Conservation (phyloP, 2,888 invertebrate species). For the Heteropelma amictum region DNA sequence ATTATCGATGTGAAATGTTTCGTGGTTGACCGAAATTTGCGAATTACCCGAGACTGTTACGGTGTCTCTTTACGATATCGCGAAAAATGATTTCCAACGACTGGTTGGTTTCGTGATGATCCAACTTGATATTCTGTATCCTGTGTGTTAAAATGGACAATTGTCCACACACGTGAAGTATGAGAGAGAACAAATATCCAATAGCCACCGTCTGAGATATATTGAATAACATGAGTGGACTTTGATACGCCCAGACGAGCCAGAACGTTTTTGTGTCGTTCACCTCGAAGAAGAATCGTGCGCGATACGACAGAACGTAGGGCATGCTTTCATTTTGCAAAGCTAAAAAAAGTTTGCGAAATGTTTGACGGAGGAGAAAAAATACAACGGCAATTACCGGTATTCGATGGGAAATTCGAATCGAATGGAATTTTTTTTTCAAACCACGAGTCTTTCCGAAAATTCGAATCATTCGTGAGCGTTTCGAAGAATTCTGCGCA, state of each 20-base stretch:
- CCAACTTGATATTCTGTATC: slow-evolving; percentile 34
- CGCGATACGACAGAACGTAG: slow-evolving; percentile 37
- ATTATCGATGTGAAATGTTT: background rate
- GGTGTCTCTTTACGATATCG: slow-evolving; percentile 29
- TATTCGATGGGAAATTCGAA: too few species aligned
- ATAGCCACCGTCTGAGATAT: slow-evolving; percentile 36
- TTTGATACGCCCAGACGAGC: slow-evolving; percentile 41
- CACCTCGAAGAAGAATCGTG: slow-evolving; percentile 36
- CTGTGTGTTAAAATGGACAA: slow-evolving; percentile 37
- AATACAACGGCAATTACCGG: too few species aligned
- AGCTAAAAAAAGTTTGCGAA: slow-evolving; percentile 1
- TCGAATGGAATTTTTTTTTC: too few species aligned
- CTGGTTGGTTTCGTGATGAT: background rate
- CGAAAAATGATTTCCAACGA: background rate
- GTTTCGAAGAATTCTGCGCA: too few species aligned
- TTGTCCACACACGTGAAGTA: slow-evolving; percentile 42
- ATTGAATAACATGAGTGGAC: slow-evolving; percentile 27
- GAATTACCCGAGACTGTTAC: slow-evolving; percentile 31
- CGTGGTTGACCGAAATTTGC: background rate
- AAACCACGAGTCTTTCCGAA: too few species aligned
- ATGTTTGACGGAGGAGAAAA: background rate
- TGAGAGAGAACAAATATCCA: slow-evolving; percentile 27
- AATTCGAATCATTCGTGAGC: too few species aligned
- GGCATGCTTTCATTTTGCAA: slow-evolving; percentile 30
- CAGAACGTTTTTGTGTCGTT: slow-evolving; percentile 26